These are phyloP conservation scores for Bunonema sp. DNA, from an alignment of 2,888 invertebrate species.

Conservation along the genomic window DNA sequence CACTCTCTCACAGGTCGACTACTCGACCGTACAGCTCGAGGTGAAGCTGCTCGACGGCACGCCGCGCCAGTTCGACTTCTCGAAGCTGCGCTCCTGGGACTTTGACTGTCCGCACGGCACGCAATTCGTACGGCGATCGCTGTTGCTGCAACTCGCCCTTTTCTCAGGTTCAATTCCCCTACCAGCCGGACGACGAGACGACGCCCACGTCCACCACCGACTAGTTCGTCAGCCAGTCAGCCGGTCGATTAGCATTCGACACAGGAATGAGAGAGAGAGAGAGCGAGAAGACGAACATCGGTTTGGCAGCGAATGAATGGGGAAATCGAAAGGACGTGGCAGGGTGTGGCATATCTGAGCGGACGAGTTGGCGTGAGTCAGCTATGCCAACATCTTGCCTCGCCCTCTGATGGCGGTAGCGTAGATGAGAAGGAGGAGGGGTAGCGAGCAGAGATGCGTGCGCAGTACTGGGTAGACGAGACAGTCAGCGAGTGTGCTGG, in stretches of 20 bases:
- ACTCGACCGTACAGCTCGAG: slow-evolving; percentile 16
- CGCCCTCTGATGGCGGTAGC: slow-evolving; percentile 33
- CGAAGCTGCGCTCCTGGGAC: not conserved
- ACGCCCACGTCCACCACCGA: too few species aligned
- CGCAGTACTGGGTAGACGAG: too few species aligned
- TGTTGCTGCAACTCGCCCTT: too few species aligned
- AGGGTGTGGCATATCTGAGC: slow-evolving; percentile 46
- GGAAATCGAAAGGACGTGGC: slow-evolving; percentile 23
- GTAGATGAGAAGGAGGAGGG: too few species aligned
- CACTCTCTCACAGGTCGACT: too few species aligned
- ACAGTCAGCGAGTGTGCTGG: too few species aligned
- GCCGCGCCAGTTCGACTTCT: not conserved
- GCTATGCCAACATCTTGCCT: slow-evolving; percentile 50
- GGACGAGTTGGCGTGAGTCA: slow-evolving; percentile 20
- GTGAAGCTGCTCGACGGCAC: slow-evolving; percentile 2
- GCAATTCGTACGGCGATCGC: too few species aligned
- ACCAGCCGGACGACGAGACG: too few species aligned
- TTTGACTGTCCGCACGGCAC: too few species aligned
- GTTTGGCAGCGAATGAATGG: not conserved
- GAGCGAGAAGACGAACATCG: not conserved
- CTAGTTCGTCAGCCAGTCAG: too few species aligned
- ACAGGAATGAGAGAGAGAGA: slow-evolving; percentile 1
- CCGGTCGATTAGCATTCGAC: not conserved
- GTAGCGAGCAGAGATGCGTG: too few species aligned
- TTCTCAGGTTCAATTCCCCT: too few species aligned